Conservation (phyloP, 2,888 invertebrate species). For the Willowsia nigromaculata region DNA sequence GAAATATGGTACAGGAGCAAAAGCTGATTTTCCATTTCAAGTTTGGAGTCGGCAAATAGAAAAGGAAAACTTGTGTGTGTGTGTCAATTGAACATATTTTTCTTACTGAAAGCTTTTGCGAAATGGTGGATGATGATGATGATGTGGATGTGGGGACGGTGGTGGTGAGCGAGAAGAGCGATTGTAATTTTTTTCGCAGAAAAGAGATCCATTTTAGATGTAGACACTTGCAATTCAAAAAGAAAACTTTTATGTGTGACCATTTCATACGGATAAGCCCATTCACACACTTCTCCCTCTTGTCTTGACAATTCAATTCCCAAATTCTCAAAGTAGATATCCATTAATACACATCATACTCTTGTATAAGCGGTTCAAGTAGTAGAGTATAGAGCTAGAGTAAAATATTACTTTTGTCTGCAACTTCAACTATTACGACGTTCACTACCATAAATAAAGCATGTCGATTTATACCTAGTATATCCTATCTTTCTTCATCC, state of each 20-base stretch:
- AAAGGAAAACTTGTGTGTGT: slow-evolving; percentile 32
- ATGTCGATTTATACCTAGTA: not conserved
- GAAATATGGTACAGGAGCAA: slow-evolving; percentile 20
- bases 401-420: slow-evolving; percentile 3
- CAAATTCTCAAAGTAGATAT: slow-evolving; percentile 46
- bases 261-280: not conserved
- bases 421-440: not conserved
- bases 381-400: not conserved
- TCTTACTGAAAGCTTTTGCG: slow-evolving; percentile 35
- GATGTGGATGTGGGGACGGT: not conserved
- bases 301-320: slow-evolving; percentile 56
- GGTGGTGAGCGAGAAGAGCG: not conserved
- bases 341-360: slow-evolving; percentile 28
- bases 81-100: slow-evolving; percentile 45
- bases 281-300: not conserved
- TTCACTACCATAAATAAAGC: not conserved
- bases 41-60: slow-evolving; percentile 46
- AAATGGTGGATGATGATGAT: slow-evolving; percentile 24
- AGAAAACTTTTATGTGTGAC: not conserved
- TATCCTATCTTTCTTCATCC: not conserved
- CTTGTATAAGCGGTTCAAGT: not conserved
- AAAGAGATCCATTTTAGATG: not conserved
- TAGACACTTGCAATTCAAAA: not conserved
- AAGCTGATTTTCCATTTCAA: slow-evolving; percentile 53
- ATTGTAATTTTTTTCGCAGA: slow-evolving; percentile 6